Conservation (phyloP, 2,113 vertebrate genomes). For the Hyla sarda region DNA sequence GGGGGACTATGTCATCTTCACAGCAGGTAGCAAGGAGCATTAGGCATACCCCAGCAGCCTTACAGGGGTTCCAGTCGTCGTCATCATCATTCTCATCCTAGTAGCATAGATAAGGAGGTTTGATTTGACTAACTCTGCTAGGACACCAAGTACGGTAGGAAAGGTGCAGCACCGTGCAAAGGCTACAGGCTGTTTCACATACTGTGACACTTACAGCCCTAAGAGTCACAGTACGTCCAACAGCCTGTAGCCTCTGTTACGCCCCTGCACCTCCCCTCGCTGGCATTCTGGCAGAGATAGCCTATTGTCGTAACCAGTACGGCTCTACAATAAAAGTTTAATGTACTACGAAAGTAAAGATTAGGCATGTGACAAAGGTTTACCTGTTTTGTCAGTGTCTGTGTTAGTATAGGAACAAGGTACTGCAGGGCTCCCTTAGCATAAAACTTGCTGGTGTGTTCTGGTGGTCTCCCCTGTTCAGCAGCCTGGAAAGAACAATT, state of each 20-base stretch:
- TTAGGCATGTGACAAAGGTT: too few relatives aligned
- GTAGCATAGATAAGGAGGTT: background rate
- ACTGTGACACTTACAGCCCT: too few relatives aligned
- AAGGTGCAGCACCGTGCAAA: too few relatives aligned
- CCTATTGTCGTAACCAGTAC: too few relatives aligned
- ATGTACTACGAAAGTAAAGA: too few relatives aligned
- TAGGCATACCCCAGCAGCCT: constrained; percentile 94
- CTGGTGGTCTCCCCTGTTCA: constrained; percentile 95
- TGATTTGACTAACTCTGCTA: background rate
- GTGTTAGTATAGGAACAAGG: constrained; percentile 95
- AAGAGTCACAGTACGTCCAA: too few relatives aligned
- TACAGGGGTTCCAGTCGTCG: constrained; percentile 98
- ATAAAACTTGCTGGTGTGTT: constrained; percentile 99
- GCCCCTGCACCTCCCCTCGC: too few relatives aligned
- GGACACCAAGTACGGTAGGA: too few relatives aligned
- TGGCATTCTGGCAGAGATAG: too few relatives aligned
- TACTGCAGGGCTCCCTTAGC: constrained; percentile 97
- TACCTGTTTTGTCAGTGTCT: constrained; percentile 98
- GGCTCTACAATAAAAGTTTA: too few relatives aligned
- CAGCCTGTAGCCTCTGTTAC: too few relatives aligned
- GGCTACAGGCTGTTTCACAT: too few relatives aligned
- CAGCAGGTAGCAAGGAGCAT: constrained; percentile 98
- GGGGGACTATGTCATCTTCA: constrained; percentile 96
- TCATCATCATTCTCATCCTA: constrained; percentile 97
- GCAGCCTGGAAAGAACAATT: constrained; percentile 78